phyloP scores from a whole-genome alignment of 2,113 vertebrate genomes.

The Pelodiscus sinensis region DNA sequence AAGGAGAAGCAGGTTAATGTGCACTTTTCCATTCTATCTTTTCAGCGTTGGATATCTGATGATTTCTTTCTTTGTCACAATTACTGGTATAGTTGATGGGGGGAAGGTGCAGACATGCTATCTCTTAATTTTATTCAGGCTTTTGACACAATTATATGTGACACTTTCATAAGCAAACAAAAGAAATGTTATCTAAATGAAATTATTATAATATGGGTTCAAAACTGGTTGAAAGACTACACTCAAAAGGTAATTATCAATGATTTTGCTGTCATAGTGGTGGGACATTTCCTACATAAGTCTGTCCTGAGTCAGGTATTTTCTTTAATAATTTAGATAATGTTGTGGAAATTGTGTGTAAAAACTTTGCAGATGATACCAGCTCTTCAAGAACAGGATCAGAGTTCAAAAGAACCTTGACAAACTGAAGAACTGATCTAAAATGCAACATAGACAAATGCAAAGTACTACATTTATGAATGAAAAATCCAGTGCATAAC shows the following conservation, averaged over 20 bases:
- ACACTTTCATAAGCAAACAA: neutral
- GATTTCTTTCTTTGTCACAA: neutral
- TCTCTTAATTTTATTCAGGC: neutral
- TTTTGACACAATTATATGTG: neutral
- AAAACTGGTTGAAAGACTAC: neutral
- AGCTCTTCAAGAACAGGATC: neutral
- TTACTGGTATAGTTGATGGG: neutral
- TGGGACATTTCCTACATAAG: neutral
- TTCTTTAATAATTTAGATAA: neutral
- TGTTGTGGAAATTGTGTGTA: neutral
- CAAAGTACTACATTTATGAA: neutral
- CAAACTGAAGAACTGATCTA: neutral
- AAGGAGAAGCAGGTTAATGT: constrained; percentile 34
- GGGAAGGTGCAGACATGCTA: neutral
- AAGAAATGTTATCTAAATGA: neutral
- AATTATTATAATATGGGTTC: neutral
- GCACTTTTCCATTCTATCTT: constrained; percentile 9
- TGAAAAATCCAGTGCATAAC: neutral
- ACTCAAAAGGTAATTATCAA: neutral
- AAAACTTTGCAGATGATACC: neutral
- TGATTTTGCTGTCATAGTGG: neutral
- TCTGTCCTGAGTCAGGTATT: neutral
- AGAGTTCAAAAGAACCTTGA: neutral
- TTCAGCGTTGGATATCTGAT: neutral
- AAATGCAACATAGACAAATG: neutral